Evolutionary conservation across 2,888 invertebrate genomes (phyloP), one percentile per base, ranked within the genome.

Genomic region (Nematopogon swammerdamellus): DNA sequence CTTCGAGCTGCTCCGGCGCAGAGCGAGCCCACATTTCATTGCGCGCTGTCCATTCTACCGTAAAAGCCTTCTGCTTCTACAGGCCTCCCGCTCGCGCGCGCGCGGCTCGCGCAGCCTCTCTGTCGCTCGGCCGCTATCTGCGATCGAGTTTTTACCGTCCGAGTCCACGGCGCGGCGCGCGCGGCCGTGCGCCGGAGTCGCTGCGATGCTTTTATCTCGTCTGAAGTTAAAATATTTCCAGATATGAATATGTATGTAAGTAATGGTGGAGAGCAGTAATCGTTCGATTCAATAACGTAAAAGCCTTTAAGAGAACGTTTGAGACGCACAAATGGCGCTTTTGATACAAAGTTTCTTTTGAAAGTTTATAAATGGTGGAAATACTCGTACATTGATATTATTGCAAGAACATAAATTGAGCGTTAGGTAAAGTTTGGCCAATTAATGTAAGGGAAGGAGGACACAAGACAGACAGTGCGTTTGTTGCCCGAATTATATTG

Each of bases 31-130:
- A 70, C 77, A 76, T 79, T 76, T 77, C 73, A 63, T 75, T 74
- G 69, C 65, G 63, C 65, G 73, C 66, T 72, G 74, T 68, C 72
- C 70, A 67, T 64, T 79, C 79, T 74, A 77, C 79, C 76, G 76
- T 77, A 77, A 79, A 75, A 79, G 76, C 79, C 77, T 74, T 74
- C 76, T 68, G 73, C 70, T 72, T 69, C 62, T 59, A 59, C 61
- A 53, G 64, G 67, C 59, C 59, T 68, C 66, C 70, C 66, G 54
- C 60, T 66, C 66, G 47, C 60, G 60, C 63, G 17, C 45, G 57
- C 44, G 30, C 51, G 50, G 52, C 52, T 54, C 52, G 56, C 48
- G 54, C 52, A 45, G 56, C 52, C 30, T 71, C 68, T 63, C 67
- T 55, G 61, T 75, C 63, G 52, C 63, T 58, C 70, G 58, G 56